phyloP scores from a whole-genome alignment of 2,797 vertebrate genomes.

The Gymnothorax reevesii region DNA sequence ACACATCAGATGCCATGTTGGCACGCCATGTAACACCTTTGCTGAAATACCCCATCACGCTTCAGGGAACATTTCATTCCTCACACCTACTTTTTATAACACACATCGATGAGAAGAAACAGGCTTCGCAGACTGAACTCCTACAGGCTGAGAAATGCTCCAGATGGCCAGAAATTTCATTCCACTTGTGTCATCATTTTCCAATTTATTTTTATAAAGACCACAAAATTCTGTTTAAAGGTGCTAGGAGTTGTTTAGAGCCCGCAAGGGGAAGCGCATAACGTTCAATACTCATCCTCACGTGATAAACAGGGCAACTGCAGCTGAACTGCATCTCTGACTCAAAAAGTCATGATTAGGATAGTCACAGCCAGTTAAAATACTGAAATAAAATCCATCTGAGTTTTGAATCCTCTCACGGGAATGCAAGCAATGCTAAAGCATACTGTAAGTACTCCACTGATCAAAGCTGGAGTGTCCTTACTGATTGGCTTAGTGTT shows the following conservation, averaged over 20 bases:
- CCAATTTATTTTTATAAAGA: slow-evolving; percentile 1
- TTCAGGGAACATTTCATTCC: neutral
- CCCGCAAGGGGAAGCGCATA: neutral
- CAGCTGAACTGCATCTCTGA: neutral
- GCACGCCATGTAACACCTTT: neutral
- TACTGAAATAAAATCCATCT: neutral
- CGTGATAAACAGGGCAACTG: neutral
- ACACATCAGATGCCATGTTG: slow-evolving; percentile 1
- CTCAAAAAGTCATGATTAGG: neutral
- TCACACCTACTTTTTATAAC: neutral
- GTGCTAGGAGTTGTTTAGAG: neutral
- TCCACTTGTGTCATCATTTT: neutral
- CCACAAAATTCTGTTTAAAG: neutral
- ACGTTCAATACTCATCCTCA: neutral
- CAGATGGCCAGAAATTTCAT: neutral
- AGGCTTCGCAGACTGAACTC: neutral
- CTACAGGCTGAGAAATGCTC: neutral
- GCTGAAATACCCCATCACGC: neutral
- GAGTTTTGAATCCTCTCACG: neutral
- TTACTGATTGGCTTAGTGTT: neutral
- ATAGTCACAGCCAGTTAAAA: neutral
- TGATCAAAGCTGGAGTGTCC: neutral
- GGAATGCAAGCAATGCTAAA: neutral
- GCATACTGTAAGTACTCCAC: neutral
- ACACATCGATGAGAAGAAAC: neutral